Evolutionary conservation across 2,888 invertebrate species (phyloP).

Genomic region (Noctua janthina): DNA sequence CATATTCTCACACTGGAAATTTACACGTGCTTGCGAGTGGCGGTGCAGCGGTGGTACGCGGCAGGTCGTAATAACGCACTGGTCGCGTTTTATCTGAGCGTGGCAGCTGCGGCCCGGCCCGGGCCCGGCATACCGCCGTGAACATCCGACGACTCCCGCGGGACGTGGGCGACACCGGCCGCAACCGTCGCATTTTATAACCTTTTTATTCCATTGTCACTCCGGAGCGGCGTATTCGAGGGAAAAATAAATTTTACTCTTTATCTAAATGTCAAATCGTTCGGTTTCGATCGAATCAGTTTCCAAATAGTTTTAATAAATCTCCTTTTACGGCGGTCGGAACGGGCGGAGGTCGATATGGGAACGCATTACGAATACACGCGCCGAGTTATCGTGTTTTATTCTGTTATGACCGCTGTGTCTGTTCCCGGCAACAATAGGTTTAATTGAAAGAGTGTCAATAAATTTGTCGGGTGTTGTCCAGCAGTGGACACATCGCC

Average conservation of each 20-base stretch:
- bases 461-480: constrained; percentile 88
- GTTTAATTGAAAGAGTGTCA: constrained; percentile 90
- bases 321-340: constrained; percentile 88
- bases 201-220: constrained; percentile 91
- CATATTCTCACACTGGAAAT: constrained; percentile 88
- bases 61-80: constrained; percentile 85
- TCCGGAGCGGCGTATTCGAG: constrained; percentile 83
- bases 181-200: constrained; percentile 88
- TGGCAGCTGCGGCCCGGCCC: constrained; percentile 79
- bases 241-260: constrained; percentile 90
- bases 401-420: constrained; percentile 87
- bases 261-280: constrained; percentile 91
- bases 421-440: constrained; percentile 86
- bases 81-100: constrained; percentile 86
- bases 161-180: constrained; percentile 86
- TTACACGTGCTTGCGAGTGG: constrained; percentile 88
- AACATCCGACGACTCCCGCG: constrained; percentile 84
- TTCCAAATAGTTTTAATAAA: constrained; percentile 91
- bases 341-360: constrained; percentile 84
- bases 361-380: constrained; percentile 85
- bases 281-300: constrained; percentile 90
- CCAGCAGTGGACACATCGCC: constrained; percentile 79
- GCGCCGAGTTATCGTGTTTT: constrained; percentile 89
- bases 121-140: constrained; percentile 76
- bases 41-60: constrained; percentile 54